Conservation (phyloP, 2,113 vertebrate species). For the Vireo altiloquus region DNA sequence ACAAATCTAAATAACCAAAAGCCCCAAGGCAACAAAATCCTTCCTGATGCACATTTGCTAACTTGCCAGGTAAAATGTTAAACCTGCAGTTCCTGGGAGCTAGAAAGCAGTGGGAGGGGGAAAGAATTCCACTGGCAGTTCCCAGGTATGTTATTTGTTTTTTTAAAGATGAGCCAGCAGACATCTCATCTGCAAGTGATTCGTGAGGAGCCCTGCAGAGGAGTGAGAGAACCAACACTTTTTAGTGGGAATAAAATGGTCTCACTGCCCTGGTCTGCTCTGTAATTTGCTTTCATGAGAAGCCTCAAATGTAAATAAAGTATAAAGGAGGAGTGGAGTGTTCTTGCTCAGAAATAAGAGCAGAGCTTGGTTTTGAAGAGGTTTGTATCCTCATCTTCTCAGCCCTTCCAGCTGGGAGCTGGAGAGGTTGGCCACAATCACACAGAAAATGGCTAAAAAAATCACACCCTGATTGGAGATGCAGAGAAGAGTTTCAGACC, state of each 20-base stretch:
- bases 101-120: not conserved
- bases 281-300: not conserved
- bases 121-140: not conserved
- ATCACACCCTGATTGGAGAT: not conserved
- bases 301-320: not conserved
- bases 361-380: not conserved
- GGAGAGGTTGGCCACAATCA: not conserved
- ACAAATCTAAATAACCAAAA: not conserved
- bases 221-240: not conserved
- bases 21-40: not conserved
- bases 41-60: not conserved
- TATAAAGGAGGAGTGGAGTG: not conserved
- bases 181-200: not conserved
- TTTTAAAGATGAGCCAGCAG: not conserved
- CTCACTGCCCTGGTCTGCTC: not conserved
- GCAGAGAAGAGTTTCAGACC: not conserved
- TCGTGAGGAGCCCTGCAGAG: fast-evolving
- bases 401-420: not conserved
- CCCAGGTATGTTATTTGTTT: not conserved
- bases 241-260: not conserved
- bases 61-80: not conserved
- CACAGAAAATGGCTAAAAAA: not conserved
- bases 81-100: not conserved
- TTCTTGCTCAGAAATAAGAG: not conserved
- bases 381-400: not conserved